Conservation (phyloP, 2,797 vertebrate species). For the Rhabdomys pumilio region DNA sequence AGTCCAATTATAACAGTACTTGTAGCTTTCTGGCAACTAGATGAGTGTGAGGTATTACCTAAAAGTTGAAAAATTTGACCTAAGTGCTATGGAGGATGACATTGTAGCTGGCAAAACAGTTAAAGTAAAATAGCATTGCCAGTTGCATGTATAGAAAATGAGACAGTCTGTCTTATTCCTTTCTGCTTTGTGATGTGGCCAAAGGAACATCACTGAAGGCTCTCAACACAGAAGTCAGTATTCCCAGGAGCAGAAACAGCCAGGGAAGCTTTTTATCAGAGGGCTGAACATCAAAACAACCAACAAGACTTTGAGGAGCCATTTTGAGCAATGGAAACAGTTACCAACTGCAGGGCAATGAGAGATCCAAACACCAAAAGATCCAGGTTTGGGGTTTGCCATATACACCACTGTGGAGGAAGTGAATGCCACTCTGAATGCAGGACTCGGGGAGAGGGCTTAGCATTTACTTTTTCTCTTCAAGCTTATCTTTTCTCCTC, state of each 20-base stretch:
- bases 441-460: neutral
- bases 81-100: neutral
- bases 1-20: neutral
- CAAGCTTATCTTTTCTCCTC: constrained; percentile 29
- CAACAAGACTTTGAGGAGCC: neutral
- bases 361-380: neutral
- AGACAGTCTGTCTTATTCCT: neutral
- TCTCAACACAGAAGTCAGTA: no score
- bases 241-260: no score
- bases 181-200: no score
- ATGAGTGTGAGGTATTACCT: neutral
- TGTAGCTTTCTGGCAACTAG: neutral
- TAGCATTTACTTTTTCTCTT: constrained; percentile 37
- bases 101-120: neutral
- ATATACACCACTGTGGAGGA: neutral
- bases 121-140: neutral
- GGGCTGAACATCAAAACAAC: neutral
- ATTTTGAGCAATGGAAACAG: neutral
- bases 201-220: no score
- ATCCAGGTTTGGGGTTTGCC: neutral
- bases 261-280: no score
- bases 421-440: neutral
- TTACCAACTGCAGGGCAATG: neutral
- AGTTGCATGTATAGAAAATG: neutral
- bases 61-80: constrained; percentile 54